Evolutionary conservation across 2,888 invertebrate genomes (phyloP).

Genomic region (Hypomecis punctinalis): DNA sequence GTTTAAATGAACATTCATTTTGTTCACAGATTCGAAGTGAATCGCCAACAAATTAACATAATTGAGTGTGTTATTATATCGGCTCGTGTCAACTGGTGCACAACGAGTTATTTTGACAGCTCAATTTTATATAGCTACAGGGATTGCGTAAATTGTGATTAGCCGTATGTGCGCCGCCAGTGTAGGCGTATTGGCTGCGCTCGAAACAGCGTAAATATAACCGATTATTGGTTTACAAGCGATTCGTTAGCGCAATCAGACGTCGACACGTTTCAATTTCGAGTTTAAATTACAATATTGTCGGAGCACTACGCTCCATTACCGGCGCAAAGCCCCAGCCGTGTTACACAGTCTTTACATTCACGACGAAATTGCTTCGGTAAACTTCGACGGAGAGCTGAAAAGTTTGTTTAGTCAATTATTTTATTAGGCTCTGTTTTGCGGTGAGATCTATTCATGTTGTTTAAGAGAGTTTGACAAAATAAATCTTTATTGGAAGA

Average conservation of each 20-base stretch:
- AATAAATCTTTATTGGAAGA: constrained; percentile 3
- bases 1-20: constrained; percentile 81
- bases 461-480: constrained; percentile 6
- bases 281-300: constrained; percentile 53
- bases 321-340: constrained; percentile 47
- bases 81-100: constrained; percentile 59
- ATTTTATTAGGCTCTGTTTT: constrained; percentile 42
- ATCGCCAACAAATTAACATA: constrained; percentile 80
- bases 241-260: constrained; percentile 45
- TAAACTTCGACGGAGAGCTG: constrained; percentile 41
- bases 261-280: constrained; percentile 47
- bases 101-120: constrained; percentile 51
- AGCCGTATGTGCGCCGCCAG: constrained; percentile 24
- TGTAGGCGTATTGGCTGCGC: constrained; percentile 34
- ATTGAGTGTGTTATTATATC: constrained; percentile 75
- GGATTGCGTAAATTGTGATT: constrained; percentile 38
- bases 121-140: constrained; percentile 50
- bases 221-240: constrained; percentile 37
- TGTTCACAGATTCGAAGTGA: constrained; percentile 79
- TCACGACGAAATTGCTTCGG: constrained; percentile 45
- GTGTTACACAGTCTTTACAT: constrained; percentile 44
- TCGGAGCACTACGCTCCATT: constrained; percentile 49
- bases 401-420: constrained; percentile 42
- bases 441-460: constrained; percentile 29
- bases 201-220: constrained; percentile 33